Evolutionary conservation across 2,888 invertebrate genomes (phyloP).

Genomic region (Dendrolimus houi): DNA sequence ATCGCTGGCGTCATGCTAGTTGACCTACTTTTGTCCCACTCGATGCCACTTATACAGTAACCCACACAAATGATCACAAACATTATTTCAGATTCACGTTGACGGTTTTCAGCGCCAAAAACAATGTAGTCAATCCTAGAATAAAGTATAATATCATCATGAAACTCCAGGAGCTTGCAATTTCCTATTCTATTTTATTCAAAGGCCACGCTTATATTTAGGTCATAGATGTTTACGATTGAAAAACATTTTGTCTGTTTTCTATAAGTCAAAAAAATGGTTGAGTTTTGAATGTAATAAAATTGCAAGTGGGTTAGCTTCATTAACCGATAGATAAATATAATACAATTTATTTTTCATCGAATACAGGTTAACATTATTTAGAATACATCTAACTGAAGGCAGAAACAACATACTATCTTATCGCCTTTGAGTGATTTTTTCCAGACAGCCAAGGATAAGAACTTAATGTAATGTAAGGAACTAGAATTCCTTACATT

Average conservation of each 20-base stretch:
- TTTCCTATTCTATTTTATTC: slow-evolving; percentile 30
- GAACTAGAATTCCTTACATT: too few relatives aligned
- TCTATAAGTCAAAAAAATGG: neutral
- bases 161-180: slow-evolving; percentile 24
- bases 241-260: neutral
- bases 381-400: too few relatives aligned
- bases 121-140: slow-evolving; percentile 27
- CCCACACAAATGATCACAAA: slow-evolving; percentile 44
- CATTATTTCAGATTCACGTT: slow-evolving; percentile 34
- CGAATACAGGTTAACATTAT: too few relatives aligned
- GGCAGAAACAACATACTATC: too few relatives aligned
- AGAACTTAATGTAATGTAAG: too few relatives aligned
- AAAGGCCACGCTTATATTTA: slow-evolving; percentile 28
- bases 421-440: too few relatives aligned
- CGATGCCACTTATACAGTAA: slow-evolving; percentile 57
- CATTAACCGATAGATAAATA: too few relatives aligned
- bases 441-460: too few relatives aligned
- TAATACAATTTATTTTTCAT: too few relatives aligned
- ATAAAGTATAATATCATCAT: slow-evolving; percentile 22
- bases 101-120: slow-evolving; percentile 30
- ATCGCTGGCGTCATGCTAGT: slow-evolving; percentile 66
- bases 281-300: neutral
- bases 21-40: slow-evolving; percentile 65
- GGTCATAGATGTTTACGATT: slow-evolving; percentile 19
- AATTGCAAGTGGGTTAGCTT: neutral